Conservation (phyloP, 2,113 vertebrate genomes). For the Baryphthengus martii region DNA sequence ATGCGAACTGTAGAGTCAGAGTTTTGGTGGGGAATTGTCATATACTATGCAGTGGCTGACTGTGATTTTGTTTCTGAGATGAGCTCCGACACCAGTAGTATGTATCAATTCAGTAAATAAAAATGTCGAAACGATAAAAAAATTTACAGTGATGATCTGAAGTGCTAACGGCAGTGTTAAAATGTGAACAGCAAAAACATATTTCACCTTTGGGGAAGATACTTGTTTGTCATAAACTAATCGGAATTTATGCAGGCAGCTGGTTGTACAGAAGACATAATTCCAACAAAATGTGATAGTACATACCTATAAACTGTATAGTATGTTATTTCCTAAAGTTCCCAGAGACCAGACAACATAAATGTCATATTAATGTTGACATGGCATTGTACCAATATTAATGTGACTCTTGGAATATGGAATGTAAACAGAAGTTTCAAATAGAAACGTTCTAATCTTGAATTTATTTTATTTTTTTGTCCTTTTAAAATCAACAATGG, state of each 20-base stretch:
- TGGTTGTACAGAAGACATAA: slow-evolving; percentile 65
- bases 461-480: neutral
- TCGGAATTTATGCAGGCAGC: slow-evolving; percentile 50
- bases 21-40: slow-evolving; percentile 62
- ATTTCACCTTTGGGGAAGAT: slow-evolving; percentile 43
- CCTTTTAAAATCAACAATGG: slow-evolving; percentile 20
- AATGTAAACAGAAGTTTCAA: slow-evolving; percentile 63
- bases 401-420: slow-evolving; percentile 66
- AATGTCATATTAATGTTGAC: slow-evolving; percentile 68
- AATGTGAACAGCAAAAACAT: slow-evolving; percentile 36
- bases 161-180: slow-evolving; percentile 55
- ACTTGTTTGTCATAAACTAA: slow-evolving; percentile 50
- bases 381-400: slow-evolving; percentile 59
- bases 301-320: slow-evolving; percentile 35
- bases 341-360: slow-evolving; percentile 65
- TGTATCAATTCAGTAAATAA: slow-evolving; percentile 63
- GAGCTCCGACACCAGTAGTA: slow-evolving; percentile 53
- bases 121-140: slow-evolving; percentile 21
- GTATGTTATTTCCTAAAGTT: slow-evolving; percentile 41
- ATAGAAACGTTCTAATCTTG: slow-evolving; percentile 59
- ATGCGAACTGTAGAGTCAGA: slow-evolving; percentile 47
- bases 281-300: slow-evolving; percentile 42
- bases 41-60: slow-evolving; percentile 62
- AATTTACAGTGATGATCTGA: slow-evolving; percentile 59
- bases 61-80: slow-evolving; percentile 54